Conservation (phyloP, 2,113 vertebrate genomes). For the Plotosus lineatus region DNA sequence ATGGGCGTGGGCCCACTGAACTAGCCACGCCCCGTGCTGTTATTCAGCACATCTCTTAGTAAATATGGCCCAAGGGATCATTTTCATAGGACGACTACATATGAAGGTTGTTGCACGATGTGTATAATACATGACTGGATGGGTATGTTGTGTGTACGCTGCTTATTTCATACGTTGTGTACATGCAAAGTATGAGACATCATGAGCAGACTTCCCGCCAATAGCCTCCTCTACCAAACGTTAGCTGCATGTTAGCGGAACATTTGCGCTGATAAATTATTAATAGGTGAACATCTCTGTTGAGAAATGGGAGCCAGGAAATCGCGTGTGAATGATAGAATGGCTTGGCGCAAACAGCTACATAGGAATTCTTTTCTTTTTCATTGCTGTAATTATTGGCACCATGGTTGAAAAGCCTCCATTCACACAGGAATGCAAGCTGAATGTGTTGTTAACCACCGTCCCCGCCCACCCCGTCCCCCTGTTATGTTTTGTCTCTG, state of each 20-base stretch:
- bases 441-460: not conserved
- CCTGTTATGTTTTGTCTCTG: too few species aligned
- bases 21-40: not conserved
- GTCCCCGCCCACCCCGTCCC: too few species aligned
- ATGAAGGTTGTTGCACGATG: not conserved
- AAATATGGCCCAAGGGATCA: not conserved
- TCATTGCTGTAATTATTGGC: not conserved
- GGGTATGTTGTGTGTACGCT: not conserved
- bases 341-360: not conserved
- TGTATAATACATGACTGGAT: not conserved
- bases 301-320: conserved; percentile 9
- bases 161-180: not conserved
- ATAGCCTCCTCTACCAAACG: not conserved
- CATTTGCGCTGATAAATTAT: conserved; percentile 18
- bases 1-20: not conserved
- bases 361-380: not conserved
- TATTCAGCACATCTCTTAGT: not conserved
- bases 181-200: not conserved
- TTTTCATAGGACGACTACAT: not conserved
- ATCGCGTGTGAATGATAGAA: not conserved
- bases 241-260: not conserved
- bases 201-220: not conserved
- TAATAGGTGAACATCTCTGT: not conserved
- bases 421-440: not conserved
- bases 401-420: not conserved